Percentiles rank a stretch among this genome's conserved stretches.
phyloP scores from a whole-genome alignment of 2,888 invertebrate species.

The Sepioteuthis lessoniana region DNA sequence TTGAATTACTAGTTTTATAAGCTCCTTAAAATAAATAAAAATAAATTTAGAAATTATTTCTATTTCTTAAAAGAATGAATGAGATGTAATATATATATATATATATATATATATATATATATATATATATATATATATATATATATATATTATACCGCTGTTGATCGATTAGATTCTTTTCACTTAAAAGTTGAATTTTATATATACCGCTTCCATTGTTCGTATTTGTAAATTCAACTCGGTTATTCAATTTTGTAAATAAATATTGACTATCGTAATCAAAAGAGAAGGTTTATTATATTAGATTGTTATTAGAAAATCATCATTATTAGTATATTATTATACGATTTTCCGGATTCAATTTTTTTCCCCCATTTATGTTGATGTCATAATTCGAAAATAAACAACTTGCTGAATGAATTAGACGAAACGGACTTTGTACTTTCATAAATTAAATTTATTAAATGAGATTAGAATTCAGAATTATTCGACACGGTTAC shows the following conservation, averaged over 20 bases:
- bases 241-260: conserved; percentile 33
- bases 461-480: too few species aligned
- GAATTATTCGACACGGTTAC: too few species aligned
- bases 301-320: not conserved
- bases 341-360: not conserved
- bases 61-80: too few species aligned
- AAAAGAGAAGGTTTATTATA: not conserved
- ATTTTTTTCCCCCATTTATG: not conserved
- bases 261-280: not conserved
- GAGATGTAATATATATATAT: too few species aligned
- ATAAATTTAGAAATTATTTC: not conserved
- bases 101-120: too few species aligned
- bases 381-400: not conserved
- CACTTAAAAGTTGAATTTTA: not conserved
- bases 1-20: not conserved
- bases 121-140: too few species aligned
- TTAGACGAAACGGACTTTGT: conserved; percentile 7
- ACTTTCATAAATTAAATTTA: not conserved
- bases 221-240: not conserved
- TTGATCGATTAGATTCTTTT: not conserved
- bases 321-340: not conserved
- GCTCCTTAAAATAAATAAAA: not conserved
- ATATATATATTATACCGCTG: too few species aligned
- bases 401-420: not conserved
- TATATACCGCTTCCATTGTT: not conserved